Base-by-base conservation (phyloP, 2,888 invertebrate species). In the Dichetophora obliterata region DNA sequence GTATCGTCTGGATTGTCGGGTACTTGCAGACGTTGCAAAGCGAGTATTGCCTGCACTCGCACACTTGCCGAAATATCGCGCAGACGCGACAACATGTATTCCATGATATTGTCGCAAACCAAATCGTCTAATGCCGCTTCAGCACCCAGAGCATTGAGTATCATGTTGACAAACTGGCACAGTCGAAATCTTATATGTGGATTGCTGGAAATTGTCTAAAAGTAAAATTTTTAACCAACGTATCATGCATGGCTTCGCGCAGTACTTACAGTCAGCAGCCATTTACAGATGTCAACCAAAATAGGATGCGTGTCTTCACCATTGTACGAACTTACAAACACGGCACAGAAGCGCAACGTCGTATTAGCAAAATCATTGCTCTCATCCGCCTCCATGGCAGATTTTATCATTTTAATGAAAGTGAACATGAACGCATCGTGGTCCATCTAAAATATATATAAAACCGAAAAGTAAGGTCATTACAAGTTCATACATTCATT, bases 11-110 rank as follows among this genome's bases (percentile, higher is more conserved):
- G 91, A 84, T 95, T 93, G 68, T 90, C 90, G 0, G 96, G 95
- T 83, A 95, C 93, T 88, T 97, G 97, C 0, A 97, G 90, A 5
- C 96, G 91, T 75, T 94, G 93, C 57, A 97, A 89, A 0, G 96
- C 95, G 37, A 92, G 88, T 0, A 96, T 93, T 0, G 96, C 96
- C 82, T 96, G 94, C 50, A 93, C 93, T 24, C 97, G 91, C 3
- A 97, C 94, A 70, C 92, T 92, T 0, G 94, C 91, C 63, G 94
- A 92, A 9, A 93, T 92, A 85, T 97, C 97, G 90, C 94, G 90
- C 1, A 93, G 86, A 43, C 94, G 89, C 61, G 92, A 91, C 75
- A 92, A 87, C 93, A 96, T 95, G 71, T 92, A 92, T 31, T 91
- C 90, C 75, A 93, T 91, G 52, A 96, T 92, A 82, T 92, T 91